A percentile compares a stretch with the other conserved stretches of the same genome.
These are phyloP conservation scores for Pipa parva DNA, from an alignment of 2,113 vertebrate genomes.

Conservation along the genomic window DNA sequence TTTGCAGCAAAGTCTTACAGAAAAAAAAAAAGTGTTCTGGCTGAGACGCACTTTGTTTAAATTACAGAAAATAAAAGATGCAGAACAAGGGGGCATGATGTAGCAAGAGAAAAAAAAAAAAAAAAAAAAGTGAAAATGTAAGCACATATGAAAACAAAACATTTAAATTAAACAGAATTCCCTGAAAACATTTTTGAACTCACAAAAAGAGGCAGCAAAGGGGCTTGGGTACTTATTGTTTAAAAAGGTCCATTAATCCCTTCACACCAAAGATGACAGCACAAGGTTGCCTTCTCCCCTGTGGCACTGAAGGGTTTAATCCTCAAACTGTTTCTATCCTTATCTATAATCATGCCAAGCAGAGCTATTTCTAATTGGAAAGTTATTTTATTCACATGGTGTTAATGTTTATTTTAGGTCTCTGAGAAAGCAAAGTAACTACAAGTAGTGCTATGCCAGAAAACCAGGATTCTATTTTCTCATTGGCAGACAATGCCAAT, in stretches of 20 bases:
- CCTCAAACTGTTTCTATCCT: constrained; percentile 75
- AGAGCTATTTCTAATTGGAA: constrained; percentile 80
- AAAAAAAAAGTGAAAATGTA: constrained; percentile 58
- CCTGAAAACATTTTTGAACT: constrained; percentile 72
- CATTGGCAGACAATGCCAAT: constrained; percentile 75
- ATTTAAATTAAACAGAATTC: constrained; percentile 77
- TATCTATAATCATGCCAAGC: constrained; percentile 87
- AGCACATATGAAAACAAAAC: constrained; percentile 67
- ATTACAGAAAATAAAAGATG: constrained; percentile 67
- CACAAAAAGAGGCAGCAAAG: constrained; percentile 63
- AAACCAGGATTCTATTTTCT: constrained; percentile 52
- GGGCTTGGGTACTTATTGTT: constrained; percentile 66
- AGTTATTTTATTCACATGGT: constrained; percentile 76
- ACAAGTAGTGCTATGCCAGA: constrained; percentile 82
- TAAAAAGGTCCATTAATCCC: constrained; percentile 75
- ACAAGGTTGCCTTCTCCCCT: not conserved
- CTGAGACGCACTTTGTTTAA: constrained; percentile 68
- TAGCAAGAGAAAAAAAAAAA: constrained; percentile 27
- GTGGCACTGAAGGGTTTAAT: constrained; percentile 22
- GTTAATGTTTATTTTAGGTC: constrained; percentile 76
- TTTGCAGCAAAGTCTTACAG: constrained; percentile 69
- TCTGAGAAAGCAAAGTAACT: constrained; percentile 84
- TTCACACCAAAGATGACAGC: constrained; percentile 10
- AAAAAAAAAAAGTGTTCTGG: constrained; percentile 66
- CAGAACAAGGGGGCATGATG: constrained; percentile 49